Base-by-base conservation (phyloP, 1,140 invertebrate species). In the Drosophila tristis region DNA sequence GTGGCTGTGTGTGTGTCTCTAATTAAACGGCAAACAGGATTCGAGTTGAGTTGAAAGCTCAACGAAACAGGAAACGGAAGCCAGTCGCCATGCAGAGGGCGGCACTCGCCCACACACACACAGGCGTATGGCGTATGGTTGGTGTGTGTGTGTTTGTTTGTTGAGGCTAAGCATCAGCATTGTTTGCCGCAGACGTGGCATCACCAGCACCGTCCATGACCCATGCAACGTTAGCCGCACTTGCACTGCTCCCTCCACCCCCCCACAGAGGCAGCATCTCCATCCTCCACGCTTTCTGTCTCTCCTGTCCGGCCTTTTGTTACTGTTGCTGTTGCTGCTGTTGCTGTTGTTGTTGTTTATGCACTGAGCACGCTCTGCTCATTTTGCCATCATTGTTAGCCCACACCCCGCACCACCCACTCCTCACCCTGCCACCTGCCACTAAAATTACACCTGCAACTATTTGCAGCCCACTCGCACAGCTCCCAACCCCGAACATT, bases 1-100 rank as follows among this genome's bases (percentile, higher is more conserved):
- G 51, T 16, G 16, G 0, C 16, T 72, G 67, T 79, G 71, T 78
- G 78, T 81, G 85, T 89, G 85, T 90, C 84, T 89, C 84, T 89
- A 89, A 89, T 89, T 89, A 89, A 89, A 89, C 85, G 84, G 84
- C 84, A 89, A 89, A 89, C 84, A 89, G 84, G 84, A 89, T 89
- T 89, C 84, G 73, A 89, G 84, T 89, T 68, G 85, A 90, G 84
- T 90, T 80, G 85, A 82, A 82, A 90, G 84, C 79, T 72, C 80
- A 89, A 78, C 85, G 85, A 89, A 89, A 89, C 84, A 89, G 84
- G 84, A 89, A 89, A 89, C 84, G 84, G 84, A 89, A 90, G 85
- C 85, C 84, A 78, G 84, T 89, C 79, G 76, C 84, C 84, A 89
- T 79, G 62, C 78, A 74, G 47, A 43, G 62, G 51, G 42, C 57